Evolutionary conservation across 2,888 invertebrate species (phyloP).

Genomic region (Lordiphosa fenestrarum): DNA sequence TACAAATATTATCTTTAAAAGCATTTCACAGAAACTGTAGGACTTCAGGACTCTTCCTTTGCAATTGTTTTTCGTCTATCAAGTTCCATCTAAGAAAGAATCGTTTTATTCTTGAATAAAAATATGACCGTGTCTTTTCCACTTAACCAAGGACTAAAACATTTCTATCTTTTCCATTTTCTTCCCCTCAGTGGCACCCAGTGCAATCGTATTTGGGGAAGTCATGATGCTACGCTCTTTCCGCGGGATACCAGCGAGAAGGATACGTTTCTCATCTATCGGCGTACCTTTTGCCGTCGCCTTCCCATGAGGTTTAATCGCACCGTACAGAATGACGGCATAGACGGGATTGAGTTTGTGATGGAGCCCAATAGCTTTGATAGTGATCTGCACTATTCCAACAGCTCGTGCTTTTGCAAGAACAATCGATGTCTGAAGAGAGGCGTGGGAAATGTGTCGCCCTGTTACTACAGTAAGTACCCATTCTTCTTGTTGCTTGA

Average conservation of each 20-base stretch:
- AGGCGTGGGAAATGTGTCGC: slow-evolving; percentile 86
- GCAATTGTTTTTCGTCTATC: too few relatives aligned
- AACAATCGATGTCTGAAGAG: slow-evolving; percentile 82
- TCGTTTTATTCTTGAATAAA: too few relatives aligned
- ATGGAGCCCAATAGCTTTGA: slow-evolving; percentile 84
- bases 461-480: slow-evolving; percentile 86
- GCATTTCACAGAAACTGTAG: too few relatives aligned
- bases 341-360: slow-evolving; percentile 83
- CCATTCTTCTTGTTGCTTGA: not conserved
- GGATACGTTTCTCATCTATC: slow-evolving; percentile 84
- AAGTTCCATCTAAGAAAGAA: too few relatives aligned
- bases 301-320: slow-evolving; percentile 82
- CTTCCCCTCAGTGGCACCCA: slow-evolving; percentile 80
- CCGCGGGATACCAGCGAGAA: slow-evolving; percentile 83
- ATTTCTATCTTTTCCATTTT: too few relatives aligned
- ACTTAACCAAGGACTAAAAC: too few relatives aligned
- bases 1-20: too few relatives aligned
- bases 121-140: too few relatives aligned
- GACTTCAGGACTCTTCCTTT: too few relatives aligned
- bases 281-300: slow-evolving; percentile 89
- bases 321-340: slow-evolving; percentile 80
- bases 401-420: slow-evolving; percentile 85
- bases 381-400: slow-evolving; percentile 81
- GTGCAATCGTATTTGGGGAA: slow-evolving; percentile 86
- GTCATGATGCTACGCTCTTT: slow-evolving; percentile 87